phyloP scores from a whole-genome alignment of 2,113 vertebrate species.

The Dipodomys spectabilis region DNA sequence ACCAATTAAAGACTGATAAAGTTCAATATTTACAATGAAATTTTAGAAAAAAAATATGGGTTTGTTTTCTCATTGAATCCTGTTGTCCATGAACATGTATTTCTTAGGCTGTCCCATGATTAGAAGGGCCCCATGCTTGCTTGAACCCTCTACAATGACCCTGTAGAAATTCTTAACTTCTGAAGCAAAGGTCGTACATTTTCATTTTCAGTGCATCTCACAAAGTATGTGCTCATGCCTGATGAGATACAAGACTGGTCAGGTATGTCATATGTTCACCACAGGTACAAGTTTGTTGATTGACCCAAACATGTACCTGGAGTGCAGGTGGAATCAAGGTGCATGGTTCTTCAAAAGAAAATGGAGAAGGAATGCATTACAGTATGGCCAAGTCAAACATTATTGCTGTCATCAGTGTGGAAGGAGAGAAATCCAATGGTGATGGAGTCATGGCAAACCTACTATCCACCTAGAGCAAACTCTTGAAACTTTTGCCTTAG shows the following conservation, averaged over 20 bases:
- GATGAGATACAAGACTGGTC: background rate
- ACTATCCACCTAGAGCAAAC: background rate
- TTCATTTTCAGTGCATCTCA: background rate
- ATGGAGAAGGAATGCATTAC: background rate
- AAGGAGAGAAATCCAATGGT: background rate
- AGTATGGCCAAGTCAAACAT: background rate
- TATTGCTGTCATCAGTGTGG: background rate
- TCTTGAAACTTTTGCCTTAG: background rate
- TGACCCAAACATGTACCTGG: background rate
- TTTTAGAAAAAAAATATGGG: background rate
- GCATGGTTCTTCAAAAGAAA: background rate
- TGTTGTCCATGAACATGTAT: background rate
- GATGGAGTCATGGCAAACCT: background rate
- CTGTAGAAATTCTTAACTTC: background rate
- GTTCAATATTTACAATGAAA: background rate
- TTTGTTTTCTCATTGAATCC: background rate
- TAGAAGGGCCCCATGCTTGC: background rate
- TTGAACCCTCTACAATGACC: background rate
- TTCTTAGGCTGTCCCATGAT: background rate
- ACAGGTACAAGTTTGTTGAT: background rate
- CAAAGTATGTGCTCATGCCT: background rate
- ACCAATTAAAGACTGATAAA: background rate
- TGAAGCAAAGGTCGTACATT: background rate
- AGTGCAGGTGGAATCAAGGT: background rate
- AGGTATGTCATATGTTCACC: background rate